A percentile compares a stretch with the other conserved stretches of the same genome.
phyloP scores from a whole-genome alignment of 2,113 vertebrate species.

The Pedetes capensis region DNA sequence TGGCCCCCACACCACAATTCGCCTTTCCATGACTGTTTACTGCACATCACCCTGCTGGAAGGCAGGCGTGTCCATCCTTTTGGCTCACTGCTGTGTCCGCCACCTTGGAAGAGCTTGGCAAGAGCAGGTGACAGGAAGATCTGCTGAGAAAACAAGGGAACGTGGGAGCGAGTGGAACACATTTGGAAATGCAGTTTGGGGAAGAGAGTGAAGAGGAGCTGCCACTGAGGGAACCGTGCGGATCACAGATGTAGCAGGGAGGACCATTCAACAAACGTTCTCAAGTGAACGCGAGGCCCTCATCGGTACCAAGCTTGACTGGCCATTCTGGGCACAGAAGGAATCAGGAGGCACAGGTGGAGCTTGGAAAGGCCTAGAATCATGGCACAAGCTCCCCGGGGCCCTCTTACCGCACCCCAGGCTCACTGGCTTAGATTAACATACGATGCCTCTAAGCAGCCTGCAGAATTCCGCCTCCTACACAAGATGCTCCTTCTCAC shows the following conservation, averaged over 20 bases:
- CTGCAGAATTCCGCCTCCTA: not conserved
- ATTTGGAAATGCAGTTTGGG: not conserved
- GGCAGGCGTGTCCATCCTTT: not conserved
- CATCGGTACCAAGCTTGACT: not conserved
- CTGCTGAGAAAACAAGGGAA: not conserved
- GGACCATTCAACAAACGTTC: too few relatives aligned
- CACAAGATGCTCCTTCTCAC: not conserved
- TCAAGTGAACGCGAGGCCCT: not conserved
- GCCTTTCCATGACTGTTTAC: too few relatives aligned
- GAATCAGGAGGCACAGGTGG: not conserved
- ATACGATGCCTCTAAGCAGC: not conserved
- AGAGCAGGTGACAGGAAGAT: not conserved
- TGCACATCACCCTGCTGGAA: too few relatives aligned
- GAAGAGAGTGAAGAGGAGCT: not conserved
- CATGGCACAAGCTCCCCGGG: not conserved
- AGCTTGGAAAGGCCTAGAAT: not conserved
- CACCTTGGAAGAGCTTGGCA: not conserved
- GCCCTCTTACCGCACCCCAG: not conserved
- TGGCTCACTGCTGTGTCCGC: not conserved
- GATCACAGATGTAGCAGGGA: too few relatives aligned
- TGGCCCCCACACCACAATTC: too few relatives aligned
- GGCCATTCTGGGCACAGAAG: not conserved
- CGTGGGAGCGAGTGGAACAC: not conserved
- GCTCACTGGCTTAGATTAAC: not conserved
- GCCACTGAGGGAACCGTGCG: not conserved